A percentile compares a stretch with the other conserved stretches of the same genome.
Conservation (phyloP, 2,888 invertebrate genomes). For the Macaria liturata region DNA sequence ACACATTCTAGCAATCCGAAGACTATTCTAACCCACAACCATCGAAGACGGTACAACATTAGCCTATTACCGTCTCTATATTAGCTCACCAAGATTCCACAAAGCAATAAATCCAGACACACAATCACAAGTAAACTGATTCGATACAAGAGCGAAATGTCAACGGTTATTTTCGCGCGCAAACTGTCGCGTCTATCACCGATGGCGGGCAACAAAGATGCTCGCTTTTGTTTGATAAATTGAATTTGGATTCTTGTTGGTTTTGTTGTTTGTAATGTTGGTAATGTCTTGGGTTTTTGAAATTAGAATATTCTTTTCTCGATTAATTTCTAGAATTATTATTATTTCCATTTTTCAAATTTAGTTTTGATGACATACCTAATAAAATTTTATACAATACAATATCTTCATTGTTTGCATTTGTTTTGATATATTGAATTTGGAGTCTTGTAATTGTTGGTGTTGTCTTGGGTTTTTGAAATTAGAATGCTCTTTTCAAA, state of each 20-base stretch:
- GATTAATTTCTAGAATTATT: not conserved
- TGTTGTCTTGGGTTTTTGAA: too few relatives aligned
- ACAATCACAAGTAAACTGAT: conserved; percentile 33
- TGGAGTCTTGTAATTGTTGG: too few relatives aligned
- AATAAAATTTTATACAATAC: too few relatives aligned
- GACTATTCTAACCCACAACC: not conserved
- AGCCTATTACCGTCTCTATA: not conserved
- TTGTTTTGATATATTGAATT: too few relatives aligned
- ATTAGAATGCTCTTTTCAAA: too few relatives aligned
- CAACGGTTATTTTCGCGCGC: conserved; percentile 68
- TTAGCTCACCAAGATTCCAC: conserved; percentile 20
- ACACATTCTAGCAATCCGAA: not conserved
- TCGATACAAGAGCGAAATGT: conserved; percentile 67
- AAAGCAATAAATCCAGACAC: conserved; percentile 18
- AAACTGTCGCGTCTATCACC: conserved; percentile 45
- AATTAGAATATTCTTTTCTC: not conserved
- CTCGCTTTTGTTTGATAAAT: conserved; percentile 20
- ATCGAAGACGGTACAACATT: too few relatives aligned
- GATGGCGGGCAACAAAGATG: conserved; percentile 39
- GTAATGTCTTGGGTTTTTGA: not conserved
- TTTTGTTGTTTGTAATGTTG: too few relatives aligned
- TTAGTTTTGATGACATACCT: too few relatives aligned
- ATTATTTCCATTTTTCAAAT: too few relatives aligned
- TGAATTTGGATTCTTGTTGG: conserved; percentile 23
- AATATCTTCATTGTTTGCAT: too few relatives aligned